A percentile compares a stretch with the other conserved stretches of the same genome.
These are phyloP conservation scores for Augochlorella aurata DNA, from an alignment of 2,888 invertebrate genomes.

Conservation along the genomic window DNA sequence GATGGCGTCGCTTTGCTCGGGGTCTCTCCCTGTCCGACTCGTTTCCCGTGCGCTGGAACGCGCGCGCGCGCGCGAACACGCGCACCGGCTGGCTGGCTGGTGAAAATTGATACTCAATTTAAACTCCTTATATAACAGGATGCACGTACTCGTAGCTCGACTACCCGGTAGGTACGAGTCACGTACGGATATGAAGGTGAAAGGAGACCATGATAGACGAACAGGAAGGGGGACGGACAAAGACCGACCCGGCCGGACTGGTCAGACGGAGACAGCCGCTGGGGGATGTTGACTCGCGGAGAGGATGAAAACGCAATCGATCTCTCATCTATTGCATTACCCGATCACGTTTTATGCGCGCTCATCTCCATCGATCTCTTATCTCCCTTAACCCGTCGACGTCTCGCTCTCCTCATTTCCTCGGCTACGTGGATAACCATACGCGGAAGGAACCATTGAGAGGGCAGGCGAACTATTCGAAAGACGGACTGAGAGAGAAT, in stretches of 20 bases:
- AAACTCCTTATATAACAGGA: slow-evolving; percentile 68
- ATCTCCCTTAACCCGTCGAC: slow-evolving; percentile 24
- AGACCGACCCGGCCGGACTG: slow-evolving; percentile 7
- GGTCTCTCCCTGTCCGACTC: neutral
- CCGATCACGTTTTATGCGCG: slow-evolving; percentile 70
- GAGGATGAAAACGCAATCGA: slow-evolving; percentile 71
- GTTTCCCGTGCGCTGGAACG: slow-evolving; percentile 28
- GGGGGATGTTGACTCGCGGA: slow-evolving; percentile 51
- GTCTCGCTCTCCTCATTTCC: slow-evolving; percentile 13
- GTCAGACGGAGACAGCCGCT: slow-evolving; percentile 38
- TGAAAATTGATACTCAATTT: slow-evolving; percentile 75
- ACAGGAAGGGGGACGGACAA: slow-evolving; percentile 32
- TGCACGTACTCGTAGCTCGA: slow-evolving; percentile 65
- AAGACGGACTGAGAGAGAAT: neutral
- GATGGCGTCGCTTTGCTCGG: neutral
- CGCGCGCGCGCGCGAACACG: slow-evolving; percentile 19
- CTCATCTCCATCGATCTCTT: slow-evolving; percentile 62
- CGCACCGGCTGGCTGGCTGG: slow-evolving; percentile 43
- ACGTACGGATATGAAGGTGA: slow-evolving; percentile 64
- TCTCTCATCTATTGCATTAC: slow-evolving; percentile 71
- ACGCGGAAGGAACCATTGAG: slow-evolving; percentile 16
- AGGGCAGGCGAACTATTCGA: neutral
- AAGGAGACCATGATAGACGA: slow-evolving; percentile 64
- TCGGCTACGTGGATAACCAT: slow-evolving; percentile 44
- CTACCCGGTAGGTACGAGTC: slow-evolving; percentile 63